Evolutionary conservation across 2,888 invertebrate species (phyloP).

Genomic region (Psylliodes chrysocephalus): DNA sequence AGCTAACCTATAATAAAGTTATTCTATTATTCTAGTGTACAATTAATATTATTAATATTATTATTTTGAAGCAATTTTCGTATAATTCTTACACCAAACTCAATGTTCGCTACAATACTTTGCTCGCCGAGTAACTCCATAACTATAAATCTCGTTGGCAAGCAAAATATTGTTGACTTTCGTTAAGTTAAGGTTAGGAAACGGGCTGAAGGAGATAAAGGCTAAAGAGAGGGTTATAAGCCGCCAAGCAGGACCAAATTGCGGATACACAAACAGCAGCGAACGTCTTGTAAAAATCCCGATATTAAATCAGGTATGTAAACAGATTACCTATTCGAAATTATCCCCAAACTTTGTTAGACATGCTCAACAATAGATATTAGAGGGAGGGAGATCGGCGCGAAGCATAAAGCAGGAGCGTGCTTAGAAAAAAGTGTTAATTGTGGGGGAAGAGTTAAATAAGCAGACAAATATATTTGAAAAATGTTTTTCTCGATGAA

Average conservation of each 20-base stretch:
- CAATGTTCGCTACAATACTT: too few species aligned
- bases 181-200: constrained; percentile 36
- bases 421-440: too few species aligned
- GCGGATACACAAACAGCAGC: constrained; percentile 47
- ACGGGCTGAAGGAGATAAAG: constrained; percentile 38
- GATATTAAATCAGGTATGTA: constrained; percentile 54
- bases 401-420: too few species aligned
- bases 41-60: too few species aligned
- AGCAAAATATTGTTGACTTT: constrained; percentile 37
- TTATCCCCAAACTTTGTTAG: constrained; percentile 44
- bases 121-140: constrained; percentile 5
- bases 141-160: constrained; percentile 26
- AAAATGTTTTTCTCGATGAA: too few species aligned
- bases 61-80: too few species aligned
- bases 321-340: constrained; percentile 52
- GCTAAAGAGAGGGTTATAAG: constrained; percentile 45
- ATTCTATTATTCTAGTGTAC: too few species aligned
- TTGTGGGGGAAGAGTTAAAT: too few species aligned
- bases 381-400: neutral
- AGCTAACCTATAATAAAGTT: too few species aligned
- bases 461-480: too few species aligned
- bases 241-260: constrained; percentile 40
- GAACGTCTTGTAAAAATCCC: constrained; percentile 51
- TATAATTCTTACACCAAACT: too few species aligned
- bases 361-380: constrained; percentile 31